Base-by-base conservation (phyloP, 2,888 invertebrate genomes). In the Cotesia congregata region DNA sequence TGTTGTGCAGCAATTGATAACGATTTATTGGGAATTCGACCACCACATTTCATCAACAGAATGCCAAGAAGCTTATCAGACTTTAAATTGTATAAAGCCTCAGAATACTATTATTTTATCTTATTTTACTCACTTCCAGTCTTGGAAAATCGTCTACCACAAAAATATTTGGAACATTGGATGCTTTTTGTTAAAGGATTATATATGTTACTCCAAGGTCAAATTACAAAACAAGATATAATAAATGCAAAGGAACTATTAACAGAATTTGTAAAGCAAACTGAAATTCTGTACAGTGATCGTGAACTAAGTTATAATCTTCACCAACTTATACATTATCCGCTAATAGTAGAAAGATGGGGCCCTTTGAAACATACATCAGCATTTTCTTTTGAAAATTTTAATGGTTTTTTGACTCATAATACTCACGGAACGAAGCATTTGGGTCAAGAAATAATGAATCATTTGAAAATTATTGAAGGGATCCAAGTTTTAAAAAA, bases 41-140 rank as follows among this genome's bases (percentile, higher is more conserved):
- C 80, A n/a, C 80, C 73, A 69, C 30, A 78, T 59, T 79, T 69
- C 59, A 76, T 78, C 69, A 61, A 61, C 12, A 67, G 80, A 72
- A 61, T 79, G 67, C 80, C 80, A 6, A 59, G 80, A 67, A 1
- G 6, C 40, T 17, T 80, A 68, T 67, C 68, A 30, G 17, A 67
- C 0, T 70, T 62, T 17, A 75, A 75, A 50, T 77, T 67, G 67
- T 81, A 76, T 74, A 81, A 80, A 72, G 80, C 80, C 9, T 78
- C 77, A 6, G 81, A 81, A 69, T 80, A 68, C 41, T 76, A 78
- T 68, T 76, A 80, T 71, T 80, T 50, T 61, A 68, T 80, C 39
- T 40, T 81, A 6, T 82, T 72, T 78, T 81, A 80, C 78, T 80
- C 78, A 59, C 38, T 80, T 62, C 80, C 81, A 71, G 30, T 68